A percentile compares a stretch with the other conserved stretches of the same genome.
Evolutionary conservation across 2,888 invertebrate genomes (phyloP).

Genomic region (Macrosoma leucophasiata): DNA sequence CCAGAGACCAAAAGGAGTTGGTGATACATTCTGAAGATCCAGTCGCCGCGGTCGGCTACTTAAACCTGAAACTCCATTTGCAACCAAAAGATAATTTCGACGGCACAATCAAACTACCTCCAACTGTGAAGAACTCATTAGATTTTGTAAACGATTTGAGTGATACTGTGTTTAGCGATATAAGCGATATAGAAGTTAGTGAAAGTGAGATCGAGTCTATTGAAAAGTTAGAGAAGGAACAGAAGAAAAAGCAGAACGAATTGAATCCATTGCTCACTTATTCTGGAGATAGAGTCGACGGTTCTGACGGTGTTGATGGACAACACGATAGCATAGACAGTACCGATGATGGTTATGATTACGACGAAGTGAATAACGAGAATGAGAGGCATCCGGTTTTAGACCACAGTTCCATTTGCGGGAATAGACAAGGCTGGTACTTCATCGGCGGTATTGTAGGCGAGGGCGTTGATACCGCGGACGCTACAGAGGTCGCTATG

Average conservation of each 20-base stretch:
- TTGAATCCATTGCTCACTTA: constrained; percentile 59
- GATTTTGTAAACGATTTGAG: constrained; percentile 78
- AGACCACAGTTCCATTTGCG: constrained; percentile 78
- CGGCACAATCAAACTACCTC: constrained; percentile 53
- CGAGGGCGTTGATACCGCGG: constrained; percentile 76
- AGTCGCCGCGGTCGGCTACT: constrained; percentile 95
- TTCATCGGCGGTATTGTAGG: constrained; percentile 89
- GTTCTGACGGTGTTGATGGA: constrained; percentile 37
- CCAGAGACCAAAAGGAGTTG: constrained; percentile 89
- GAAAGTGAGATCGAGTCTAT: constrained; percentile 78
- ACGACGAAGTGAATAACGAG: constrained; percentile 60
- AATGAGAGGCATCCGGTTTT: constrained; percentile 76
- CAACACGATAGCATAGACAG: constrained; percentile 45
- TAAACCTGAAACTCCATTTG: constrained; percentile 90
- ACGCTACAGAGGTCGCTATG: constrained; percentile 83
- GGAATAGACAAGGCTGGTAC: constrained; percentile 87
- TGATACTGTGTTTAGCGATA: constrained; percentile 78
- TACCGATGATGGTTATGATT: constrained; percentile 54
- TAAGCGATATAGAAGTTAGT: constrained; percentile 79
- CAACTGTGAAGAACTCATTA: constrained; percentile 72
- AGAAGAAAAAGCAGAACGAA: constrained; percentile 60
- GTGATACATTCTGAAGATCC: constrained; percentile 94
- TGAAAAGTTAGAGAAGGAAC: constrained; percentile 68
- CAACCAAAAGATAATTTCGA: constrained; percentile 77
- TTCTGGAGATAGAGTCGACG: constrained; percentile 43